Percentiles rank a stretch among this genome's conserved stretches.
Evolutionary conservation across 2,113 vertebrate genomes (phyloP).

Genomic region (Maccullochella peelii): DNA sequence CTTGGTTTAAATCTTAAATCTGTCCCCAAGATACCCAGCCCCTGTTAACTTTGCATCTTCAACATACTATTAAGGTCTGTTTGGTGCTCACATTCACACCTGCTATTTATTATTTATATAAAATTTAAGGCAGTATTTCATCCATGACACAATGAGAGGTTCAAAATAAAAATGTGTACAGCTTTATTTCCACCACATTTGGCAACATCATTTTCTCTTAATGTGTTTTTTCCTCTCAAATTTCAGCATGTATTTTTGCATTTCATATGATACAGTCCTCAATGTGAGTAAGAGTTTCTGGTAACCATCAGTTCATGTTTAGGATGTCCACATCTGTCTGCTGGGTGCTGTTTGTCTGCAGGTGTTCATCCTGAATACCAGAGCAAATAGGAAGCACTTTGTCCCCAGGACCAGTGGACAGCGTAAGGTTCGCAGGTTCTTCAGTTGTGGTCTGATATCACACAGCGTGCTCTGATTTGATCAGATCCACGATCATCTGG

Average conservation of each 20-base stretch:
- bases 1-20: not conserved
- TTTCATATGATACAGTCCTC: slow-evolving; percentile 44
- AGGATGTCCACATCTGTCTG: not conserved
- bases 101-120: not conserved
- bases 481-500: slow-evolving; percentile 92
- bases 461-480: slow-evolving; percentile 87
- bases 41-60: not conserved
- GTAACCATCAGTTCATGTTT: not conserved
- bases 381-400: not conserved
- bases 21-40: not conserved
- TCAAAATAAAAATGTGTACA: slow-evolving; percentile 46
- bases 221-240: not conserved
- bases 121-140: not conserved
- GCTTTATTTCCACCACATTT: slow-evolving; percentile 52
- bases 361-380: not conserved
- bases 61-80: not conserved
- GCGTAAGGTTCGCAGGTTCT: not conserved
- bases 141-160: not conserved
- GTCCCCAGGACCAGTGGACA: not conserved
- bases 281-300: slow-evolving; percentile 52
- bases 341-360: not conserved
- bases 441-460: slow-evolving; percentile 73
- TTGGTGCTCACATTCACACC: not conserved
- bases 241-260: slow-evolving; percentile 13
- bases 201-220: slow-evolving; percentile 10